Evolutionary conservation across 2,797 vertebrate genomes (phyloP).

Genomic region (Hipposideros larvatus): DNA sequence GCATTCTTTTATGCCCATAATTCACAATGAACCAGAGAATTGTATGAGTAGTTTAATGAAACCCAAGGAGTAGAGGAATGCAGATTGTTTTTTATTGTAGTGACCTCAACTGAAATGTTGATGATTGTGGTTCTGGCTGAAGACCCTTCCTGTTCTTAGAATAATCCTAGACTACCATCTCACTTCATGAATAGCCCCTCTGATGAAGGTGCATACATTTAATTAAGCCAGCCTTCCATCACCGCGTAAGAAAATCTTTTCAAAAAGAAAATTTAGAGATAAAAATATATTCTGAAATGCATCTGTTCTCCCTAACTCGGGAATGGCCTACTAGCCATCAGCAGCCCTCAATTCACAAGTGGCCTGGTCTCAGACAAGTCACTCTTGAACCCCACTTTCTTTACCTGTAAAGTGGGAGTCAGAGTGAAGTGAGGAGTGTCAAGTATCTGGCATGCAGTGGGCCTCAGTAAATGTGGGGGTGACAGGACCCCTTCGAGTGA

Average conservation of each 20-base stretch:
- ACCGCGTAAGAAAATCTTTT: conserved; percentile 24
- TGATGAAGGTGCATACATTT: not conserved
- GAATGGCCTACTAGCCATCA: not conserved
- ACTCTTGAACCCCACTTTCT: not conserved
- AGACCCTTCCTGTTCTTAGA: not conserved
- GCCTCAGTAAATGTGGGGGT: conserved; percentile 28
- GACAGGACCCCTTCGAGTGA: too few relatives aligned
- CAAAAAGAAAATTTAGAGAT: not conserved
- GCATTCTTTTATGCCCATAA: not conserved
- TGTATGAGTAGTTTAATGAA: not conserved
- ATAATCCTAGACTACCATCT: not conserved
- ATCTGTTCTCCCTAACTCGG: not conserved
- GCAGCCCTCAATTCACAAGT: not conserved
- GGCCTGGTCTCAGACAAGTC: not conserved
- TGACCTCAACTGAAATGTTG: not conserved
- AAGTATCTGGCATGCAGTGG: conserved; percentile 44
- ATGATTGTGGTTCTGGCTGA: not conserved
- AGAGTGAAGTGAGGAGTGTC: not conserved
- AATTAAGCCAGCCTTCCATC: not conserved
- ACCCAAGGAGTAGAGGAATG: not conserved
- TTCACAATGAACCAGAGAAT: not conserved
- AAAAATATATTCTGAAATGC: not conserved
- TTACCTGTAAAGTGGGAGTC: not conserved
- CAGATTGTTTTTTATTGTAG: not conserved
- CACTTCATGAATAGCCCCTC: not conserved